These are phyloP conservation scores for Cosmia trapezina DNA, from an alignment of 2,888 invertebrate species.

Conservation along the genomic window DNA sequence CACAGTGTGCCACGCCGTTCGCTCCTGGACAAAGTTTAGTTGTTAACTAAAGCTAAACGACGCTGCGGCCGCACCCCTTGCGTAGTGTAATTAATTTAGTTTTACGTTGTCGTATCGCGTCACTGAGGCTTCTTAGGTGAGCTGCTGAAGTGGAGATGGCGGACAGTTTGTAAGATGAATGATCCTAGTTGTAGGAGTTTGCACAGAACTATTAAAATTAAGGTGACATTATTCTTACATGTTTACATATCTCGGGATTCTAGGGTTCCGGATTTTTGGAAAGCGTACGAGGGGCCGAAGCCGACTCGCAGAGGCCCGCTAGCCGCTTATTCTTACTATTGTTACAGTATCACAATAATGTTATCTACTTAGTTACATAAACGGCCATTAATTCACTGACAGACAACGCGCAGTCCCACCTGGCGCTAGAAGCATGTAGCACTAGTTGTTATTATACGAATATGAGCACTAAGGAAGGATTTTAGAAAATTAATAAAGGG, in stretches of 20 bases:
- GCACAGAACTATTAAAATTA: background rate
- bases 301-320: no score
- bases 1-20: conserved; percentile 26
- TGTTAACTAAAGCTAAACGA: conserved; percentile 48
- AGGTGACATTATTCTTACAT: background rate
- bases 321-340: background rate
- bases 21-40: conserved; percentile 55
- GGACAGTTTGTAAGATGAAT: conserved; percentile 10
- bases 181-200: background rate
- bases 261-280: no score
- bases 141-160: conserved; percentile 15
- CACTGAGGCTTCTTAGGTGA: conserved; percentile 33
- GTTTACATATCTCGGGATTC: no score
- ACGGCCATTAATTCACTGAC: no score
- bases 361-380: background rate
- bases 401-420: no score
- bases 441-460: no score
- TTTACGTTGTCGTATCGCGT: conserved; percentile 33
- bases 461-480: no score
- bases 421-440: no score
- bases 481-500: no score
- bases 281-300: no score
- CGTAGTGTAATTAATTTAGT: conserved; percentile 53
- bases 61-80: conserved; percentile 32
- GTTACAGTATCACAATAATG: background rate